These are phyloP conservation scores for Eulithis testata DNA, from an alignment of 2,888 invertebrate genomes.

Conservation along the genomic window DNA sequence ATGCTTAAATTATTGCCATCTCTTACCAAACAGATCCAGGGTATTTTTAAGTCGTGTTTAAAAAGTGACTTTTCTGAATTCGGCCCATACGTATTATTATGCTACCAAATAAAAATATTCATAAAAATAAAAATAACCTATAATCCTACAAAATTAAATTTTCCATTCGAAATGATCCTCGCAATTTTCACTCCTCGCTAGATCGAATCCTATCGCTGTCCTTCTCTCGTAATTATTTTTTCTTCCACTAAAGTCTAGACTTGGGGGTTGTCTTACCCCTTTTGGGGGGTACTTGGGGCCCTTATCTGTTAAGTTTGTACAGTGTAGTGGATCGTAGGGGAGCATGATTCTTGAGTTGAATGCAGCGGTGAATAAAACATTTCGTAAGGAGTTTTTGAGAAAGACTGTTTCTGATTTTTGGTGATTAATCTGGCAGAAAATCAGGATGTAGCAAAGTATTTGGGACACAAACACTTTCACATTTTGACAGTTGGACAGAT, in stretches of 20 bases:
- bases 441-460: too few relatives aligned
- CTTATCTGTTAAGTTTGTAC: conserved; percentile 84
- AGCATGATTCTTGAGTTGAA: conserved; percentile 78
- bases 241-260: conserved; percentile 80
- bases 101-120: too few relatives aligned
- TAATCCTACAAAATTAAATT: conserved; percentile 4
- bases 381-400: conserved; percentile 26
- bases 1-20: too few relatives aligned
- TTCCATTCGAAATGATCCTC: conserved; percentile 14
- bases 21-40: too few relatives aligned
- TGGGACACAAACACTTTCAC: too few relatives aligned
- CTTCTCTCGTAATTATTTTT: conserved; percentile 73
- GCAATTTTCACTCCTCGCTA: conserved; percentile 20
- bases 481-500: too few relatives aligned
- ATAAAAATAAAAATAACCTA: too few relatives aligned
- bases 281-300: conserved; percentile 81
- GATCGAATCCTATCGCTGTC: conserved; percentile 56
- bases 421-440: too few relatives aligned
- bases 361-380: conserved; percentile 58
- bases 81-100: too few relatives aligned
- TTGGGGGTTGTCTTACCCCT: conserved; percentile 82
- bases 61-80: too few relatives aligned
- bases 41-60: too few relatives aligned
- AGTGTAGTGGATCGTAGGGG: conserved; percentile 82
- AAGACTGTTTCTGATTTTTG: background rate